A percentile compares a stretch with the other conserved stretches of the same genome.
These are phyloP conservation scores for Melipona quadrifasciata DNA, from an alignment of 1,140 invertebrate genomes.

Conservation along the genomic window DNA sequence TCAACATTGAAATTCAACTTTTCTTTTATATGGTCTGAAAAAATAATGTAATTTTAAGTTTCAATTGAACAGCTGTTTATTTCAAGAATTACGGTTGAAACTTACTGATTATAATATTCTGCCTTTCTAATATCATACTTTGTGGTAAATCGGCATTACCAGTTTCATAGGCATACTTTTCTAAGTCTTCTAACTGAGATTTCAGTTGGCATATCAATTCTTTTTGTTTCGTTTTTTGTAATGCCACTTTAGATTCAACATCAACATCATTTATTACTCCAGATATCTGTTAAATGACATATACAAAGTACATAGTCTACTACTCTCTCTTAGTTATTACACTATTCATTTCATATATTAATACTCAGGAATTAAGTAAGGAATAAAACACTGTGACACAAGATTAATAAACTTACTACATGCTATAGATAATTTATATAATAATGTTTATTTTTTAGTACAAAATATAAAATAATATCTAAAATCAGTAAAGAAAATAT, in stretches of 20 bases:
- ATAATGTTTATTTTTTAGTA: constrained; percentile 30
- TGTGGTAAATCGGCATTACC: constrained; percentile 91
- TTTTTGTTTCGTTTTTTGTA: constrained; percentile 88
- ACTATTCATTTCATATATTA: neutral
- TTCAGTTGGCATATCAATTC: constrained; percentile 96
- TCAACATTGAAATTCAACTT: constrained; percentile 90
- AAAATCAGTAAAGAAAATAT: constrained; percentile 23
- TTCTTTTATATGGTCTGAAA: constrained; percentile 87
- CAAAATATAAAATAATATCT: neutral
- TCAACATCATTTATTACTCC: constrained; percentile 70
- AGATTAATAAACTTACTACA: constrained; percentile 8
- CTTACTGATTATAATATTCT: constrained; percentile 91
- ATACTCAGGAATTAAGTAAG: neutral
- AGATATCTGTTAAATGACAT: constrained; percentile 58
- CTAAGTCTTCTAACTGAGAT: constrained; percentile 95
- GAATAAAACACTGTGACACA: neutral
- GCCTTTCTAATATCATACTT: constrained; percentile 91
- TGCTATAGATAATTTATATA: constrained; percentile 11
- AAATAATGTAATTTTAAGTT: neutral
- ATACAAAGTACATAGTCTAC: neutral
- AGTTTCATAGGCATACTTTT: constrained; percentile 96
- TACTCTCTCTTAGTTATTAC: neutral
- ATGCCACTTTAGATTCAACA: constrained; percentile 85
- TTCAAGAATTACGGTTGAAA: constrained; percentile 3
- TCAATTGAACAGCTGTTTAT: neutral